Evolutionary conservation across 2,113 vertebrate species (phyloP), one percentile per base, ranked within the genome.

Genomic region (Rostratula benghalensis): DNA sequence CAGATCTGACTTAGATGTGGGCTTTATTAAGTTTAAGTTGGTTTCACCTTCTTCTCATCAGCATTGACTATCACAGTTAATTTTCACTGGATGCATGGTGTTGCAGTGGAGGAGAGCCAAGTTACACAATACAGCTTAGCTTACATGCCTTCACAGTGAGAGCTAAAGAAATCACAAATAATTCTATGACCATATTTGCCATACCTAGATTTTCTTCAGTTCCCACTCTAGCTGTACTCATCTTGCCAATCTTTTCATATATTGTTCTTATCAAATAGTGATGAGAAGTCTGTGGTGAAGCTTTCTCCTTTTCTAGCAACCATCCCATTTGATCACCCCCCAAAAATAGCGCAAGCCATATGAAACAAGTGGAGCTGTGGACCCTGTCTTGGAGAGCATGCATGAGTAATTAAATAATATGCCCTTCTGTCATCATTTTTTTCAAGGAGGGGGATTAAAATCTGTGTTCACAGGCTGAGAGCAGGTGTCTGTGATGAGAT

Each of bases 401-500:
- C 81, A 89, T 93, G 91, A 95, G 95, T 97, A 95, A 95, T 95
- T 94, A 94, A 96, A 91, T 93, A 95, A 93, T 83, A 91, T 91
- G 83, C 88, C 96, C 92, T 97, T 92, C 94, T 94, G 96, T 91
- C 93, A 96, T 73, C 89, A 41, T 94, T 95, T 96, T 43, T 95
- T 91, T 70, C 77, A 82, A 45, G 53, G 87, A 91, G 57, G 25
- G 77, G 94, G 79, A 86, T 94, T 95, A 91, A 92, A 96, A 95
- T 93, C 86, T 95, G 87, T 92, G 94, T 92, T 97, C 77, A 63
- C 94, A 94, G 94, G 93, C 89, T 94, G 86, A 91, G 93, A 96
- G 95, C 96, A 96, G 93, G 95, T 97, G 93, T 95, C 94, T 95
- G 59, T 82, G 94, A 84, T 94, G 95, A 93, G 90, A 92, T 91